Evolutionary conservation across 2,888 invertebrate species (phyloP).

Genomic region (Gandaritis pyraliata): DNA sequence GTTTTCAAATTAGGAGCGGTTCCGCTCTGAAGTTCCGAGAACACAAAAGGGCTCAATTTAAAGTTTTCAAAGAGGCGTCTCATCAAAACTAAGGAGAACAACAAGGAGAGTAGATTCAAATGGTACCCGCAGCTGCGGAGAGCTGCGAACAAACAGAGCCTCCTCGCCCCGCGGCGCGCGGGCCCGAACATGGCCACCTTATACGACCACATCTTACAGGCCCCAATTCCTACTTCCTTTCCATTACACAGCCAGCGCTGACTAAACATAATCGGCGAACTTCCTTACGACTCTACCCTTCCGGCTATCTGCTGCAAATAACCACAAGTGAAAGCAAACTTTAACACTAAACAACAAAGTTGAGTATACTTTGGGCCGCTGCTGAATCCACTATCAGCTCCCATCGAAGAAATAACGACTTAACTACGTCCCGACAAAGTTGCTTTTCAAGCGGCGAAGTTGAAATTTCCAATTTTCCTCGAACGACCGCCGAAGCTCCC

Average conservation of each 20-base stretch:
- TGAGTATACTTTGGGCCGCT: slow-evolving; percentile 43
- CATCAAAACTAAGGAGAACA: slow-evolving; percentile 74
- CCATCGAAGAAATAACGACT: slow-evolving; percentile 53
- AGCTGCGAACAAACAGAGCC: slow-evolving; percentile 74
- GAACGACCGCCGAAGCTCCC: slow-evolving; percentile 78
- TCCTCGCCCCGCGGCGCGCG: slow-evolving; percentile 49
- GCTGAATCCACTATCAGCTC: slow-evolving; percentile 52
- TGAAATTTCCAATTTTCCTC: slow-evolving; percentile 78
- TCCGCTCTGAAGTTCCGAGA: slow-evolving; percentile 37
- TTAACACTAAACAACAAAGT: slow-evolving; percentile 56
- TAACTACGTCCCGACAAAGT: slow-evolving; percentile 46
- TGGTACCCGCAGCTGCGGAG: slow-evolving; percentile 76
- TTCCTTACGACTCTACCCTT: slow-evolving; percentile 84
- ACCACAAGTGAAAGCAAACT: slow-evolving; percentile 58
- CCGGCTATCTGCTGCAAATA: slow-evolving; percentile 67
- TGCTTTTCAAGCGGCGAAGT: slow-evolving; percentile 48
- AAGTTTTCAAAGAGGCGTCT: slow-evolving; percentile 75
- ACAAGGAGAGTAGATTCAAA: slow-evolving; percentile 79
- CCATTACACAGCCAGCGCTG: slow-evolving; percentile 80
- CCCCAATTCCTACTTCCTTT: slow-evolving; percentile 84
- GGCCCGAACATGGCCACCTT: slow-evolving; percentile 72
- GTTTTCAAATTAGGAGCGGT: slow-evolving; percentile 56
- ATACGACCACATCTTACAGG: slow-evolving; percentile 83
- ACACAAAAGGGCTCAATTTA: slow-evolving; percentile 72
- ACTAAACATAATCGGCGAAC: slow-evolving; percentile 84